Base-by-base conservation (phyloP, 2,888 invertebrate genomes). In the Ormyrus thymus region DNA sequence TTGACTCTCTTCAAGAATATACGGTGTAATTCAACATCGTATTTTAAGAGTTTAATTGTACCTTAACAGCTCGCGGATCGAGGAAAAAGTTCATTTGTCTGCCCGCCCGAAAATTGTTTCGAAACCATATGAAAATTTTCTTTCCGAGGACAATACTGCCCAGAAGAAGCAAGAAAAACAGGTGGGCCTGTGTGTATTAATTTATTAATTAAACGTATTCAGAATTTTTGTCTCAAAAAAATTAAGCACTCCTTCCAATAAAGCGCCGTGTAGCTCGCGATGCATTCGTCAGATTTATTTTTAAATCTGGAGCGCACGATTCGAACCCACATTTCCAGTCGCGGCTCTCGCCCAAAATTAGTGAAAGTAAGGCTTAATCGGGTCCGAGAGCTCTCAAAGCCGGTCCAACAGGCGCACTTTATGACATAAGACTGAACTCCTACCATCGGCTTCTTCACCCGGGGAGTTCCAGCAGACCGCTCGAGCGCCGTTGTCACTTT, bases 401-500 rank as follows among this genome's bases (percentile, higher is more conserved):
- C 85, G 84, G 83, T 84, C 86, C 84, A 84, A 84, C 76, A 70
- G 70, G 74, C 65, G 77, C 56, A 58, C 81, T 82, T 29, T 83
- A 83, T 85, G 84, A 84, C 84, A 84, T 83, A 83, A 84, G 82
- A 76, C 73, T 46, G 65, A 82, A 84, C 84, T 88, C 85, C 86
- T 87, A 85, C 86, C 86, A 85, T 83, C 81, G 80, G 70, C 77
- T 81, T 53, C 80, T 80, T 81, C 78, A 46, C 74, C 81, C 74
- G 73, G 29, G 69, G 80, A 45, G 62, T 50, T 55, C 61, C 83
- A 84, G 85, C 87, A 87, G 86, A 85, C 85, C 86, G 80, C 82
- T 43, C 56, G 7, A 29, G 4, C 29, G 45, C 56, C 83, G 88
- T 89, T 89, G 86, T 89, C 88, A 89, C 89, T 89, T 89, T 89